phyloP scores from a whole-genome alignment of 2,113 vertebrate genomes.

The Notarius lentiginosus region DNA sequence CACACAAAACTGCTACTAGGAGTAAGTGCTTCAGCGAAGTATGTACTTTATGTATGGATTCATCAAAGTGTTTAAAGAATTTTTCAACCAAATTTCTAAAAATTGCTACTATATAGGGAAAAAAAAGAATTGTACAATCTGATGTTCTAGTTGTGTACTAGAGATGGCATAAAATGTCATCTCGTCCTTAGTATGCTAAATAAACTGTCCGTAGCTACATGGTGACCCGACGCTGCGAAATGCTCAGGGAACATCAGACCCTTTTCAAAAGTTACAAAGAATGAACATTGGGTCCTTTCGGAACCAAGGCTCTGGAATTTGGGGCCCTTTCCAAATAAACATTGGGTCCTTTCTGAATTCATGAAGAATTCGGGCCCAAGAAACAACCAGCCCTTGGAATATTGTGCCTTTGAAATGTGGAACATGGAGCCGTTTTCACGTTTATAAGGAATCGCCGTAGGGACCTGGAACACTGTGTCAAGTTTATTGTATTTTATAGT shows the following conservation, averaged over 20 bases:
- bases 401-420: background rate
- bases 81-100: background rate
- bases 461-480: background rate
- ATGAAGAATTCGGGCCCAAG: background rate
- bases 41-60: background rate
- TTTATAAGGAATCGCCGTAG: too few relatives aligned
- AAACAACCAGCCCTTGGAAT: background rate
- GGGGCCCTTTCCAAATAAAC: background rate
- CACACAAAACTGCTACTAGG: conserved; percentile 57
- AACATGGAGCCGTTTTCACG: too few relatives aligned
- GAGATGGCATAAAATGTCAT: too few relatives aligned
- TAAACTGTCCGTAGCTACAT: background rate
- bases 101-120: background rate
- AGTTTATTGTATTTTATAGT: too few relatives aligned
- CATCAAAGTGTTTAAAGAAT: background rate
- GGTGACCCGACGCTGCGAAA: too few relatives aligned
- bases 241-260: too few relatives aligned
- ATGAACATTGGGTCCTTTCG: background rate
- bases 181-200: too few relatives aligned
- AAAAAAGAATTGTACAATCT: background rate
- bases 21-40: conserved; percentile 68
- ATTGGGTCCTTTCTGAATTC: background rate
- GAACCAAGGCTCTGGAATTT: background rate
- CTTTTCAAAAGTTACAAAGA: too few relatives aligned
- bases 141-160: too few relatives aligned